Base-by-base conservation (phyloP, 2,888 invertebrate species). In the Arctia plantaginis region DNA sequence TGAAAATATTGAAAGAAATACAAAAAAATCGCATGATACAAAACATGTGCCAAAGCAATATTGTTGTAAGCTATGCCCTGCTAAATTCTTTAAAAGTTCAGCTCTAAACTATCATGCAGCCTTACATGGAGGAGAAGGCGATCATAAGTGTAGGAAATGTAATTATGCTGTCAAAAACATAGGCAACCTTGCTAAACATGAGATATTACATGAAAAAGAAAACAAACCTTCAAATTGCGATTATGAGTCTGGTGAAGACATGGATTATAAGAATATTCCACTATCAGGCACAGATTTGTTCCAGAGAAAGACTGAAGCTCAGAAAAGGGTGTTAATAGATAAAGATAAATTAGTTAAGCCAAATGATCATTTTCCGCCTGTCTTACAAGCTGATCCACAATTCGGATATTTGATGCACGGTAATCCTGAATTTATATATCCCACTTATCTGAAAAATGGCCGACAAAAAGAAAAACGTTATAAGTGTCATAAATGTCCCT, bases 401-500 rank as follows among this genome's bases (percentile, higher is more conserved):
- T 97, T 97, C 83, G 97, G 97, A 8, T 96, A 96, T 77, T 91
- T 97, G 55, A 97, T 97, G 96, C 97, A 97, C 79, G 98, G 98
- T 8, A 98, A 97, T 91, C 98, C 98, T 0, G 97, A 97, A 82
- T 98, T 98, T 85, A 96, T 97, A 72, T 98, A 98, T 87, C 98
- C 97, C 1, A 97, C 97, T 0, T 97, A 97, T 81, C 88, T 97
- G 75, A 97, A 97, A 90, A 98, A 98, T 87, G 98, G 98, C 0
- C 96, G 97, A 7, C 94, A 97, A 86, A 97, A 97, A 89, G 97
- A 97, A 88, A 98, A 98, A 88, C 96, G 97, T 8, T 98, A 98
- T 92, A 98, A 98, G 91, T 98, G 98, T 90, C 97, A 97, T 85
- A 98, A 98, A 92, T 98, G 98, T 89, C 98, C 98, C 0, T 98